A percentile compares a stretch with the other conserved stretches of the same genome.
These are phyloP conservation scores for Oreochromis aureus DNA, from an alignment of 2,113 vertebrate genomes.

Conservation along the genomic window DNA sequence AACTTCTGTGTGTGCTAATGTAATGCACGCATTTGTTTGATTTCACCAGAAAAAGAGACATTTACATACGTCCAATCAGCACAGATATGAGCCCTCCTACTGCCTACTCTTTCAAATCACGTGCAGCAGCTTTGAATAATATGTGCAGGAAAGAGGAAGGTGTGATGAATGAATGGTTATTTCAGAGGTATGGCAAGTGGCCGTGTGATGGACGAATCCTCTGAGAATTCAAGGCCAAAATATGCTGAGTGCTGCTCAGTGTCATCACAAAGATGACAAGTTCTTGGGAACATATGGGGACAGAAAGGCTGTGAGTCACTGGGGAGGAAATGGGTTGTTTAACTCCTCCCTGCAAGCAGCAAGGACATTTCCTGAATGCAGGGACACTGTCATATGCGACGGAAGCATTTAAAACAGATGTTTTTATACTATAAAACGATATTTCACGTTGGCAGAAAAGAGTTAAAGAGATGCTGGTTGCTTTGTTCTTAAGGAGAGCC, in stretches of 20 bases:
- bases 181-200: not conserved
- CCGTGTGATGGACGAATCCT: not conserved
- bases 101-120: not conserved
- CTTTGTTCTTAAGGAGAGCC: not conserved
- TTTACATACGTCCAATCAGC: conserved; percentile 9
- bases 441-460: not conserved
- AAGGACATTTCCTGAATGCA: conserved; percentile 45
- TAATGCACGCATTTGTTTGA: not conserved
- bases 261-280: conserved; percentile 42
- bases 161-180: not conserved
- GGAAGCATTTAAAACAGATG: not conserved
- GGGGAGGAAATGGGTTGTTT: conserved; percentile 59
- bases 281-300: conserved; percentile 39
- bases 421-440: not conserved
- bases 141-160: not conserved
- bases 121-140: not conserved
- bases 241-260: conserved; percentile 24
- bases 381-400: not conserved
- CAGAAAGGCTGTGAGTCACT: conserved; percentile 28
- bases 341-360: conserved; percentile 30
- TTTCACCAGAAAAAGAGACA: not conserved
- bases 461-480: not conserved
- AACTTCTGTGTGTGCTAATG: not conserved
- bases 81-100: not conserved
- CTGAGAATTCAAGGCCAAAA: not conserved